Percentiles rank a stretch among this genome's conserved stretches.
phyloP scores from a whole-genome alignment of 2,113 vertebrate genomes.

The Anas platyrhynchos region DNA sequence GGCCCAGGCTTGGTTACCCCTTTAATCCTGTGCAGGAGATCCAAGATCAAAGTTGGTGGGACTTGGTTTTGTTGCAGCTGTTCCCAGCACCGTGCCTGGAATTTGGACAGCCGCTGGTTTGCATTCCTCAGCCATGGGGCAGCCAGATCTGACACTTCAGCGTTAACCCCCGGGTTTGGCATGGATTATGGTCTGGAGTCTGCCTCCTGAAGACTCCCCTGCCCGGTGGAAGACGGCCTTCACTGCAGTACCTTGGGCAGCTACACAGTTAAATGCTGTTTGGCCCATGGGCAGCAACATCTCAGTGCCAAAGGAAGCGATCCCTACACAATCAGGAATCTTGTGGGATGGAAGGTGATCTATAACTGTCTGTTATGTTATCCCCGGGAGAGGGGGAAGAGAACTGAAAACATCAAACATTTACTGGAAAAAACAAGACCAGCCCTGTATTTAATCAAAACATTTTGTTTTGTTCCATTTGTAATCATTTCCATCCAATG shows the following conservation, averaged over 20 bases:
- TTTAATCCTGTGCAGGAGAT: conserved; percentile 33
- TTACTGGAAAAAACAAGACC: conserved; percentile 53
- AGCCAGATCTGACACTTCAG: conserved; percentile 31
- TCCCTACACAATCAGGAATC: background rate
- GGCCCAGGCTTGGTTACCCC: conserved; percentile 20
- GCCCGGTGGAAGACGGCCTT: background rate
- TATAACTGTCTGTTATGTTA: background rate
- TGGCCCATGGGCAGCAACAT: background rate
- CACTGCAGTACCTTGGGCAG: background rate
- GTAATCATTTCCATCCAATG: conserved; percentile 58
- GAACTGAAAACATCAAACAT: conserved; percentile 37
- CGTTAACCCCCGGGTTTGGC: conserved; percentile 11
- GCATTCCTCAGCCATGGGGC: conserved; percentile 26
- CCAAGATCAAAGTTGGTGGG: conserved; percentile 56
- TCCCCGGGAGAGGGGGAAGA: background rate
- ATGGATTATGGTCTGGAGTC: background rate
- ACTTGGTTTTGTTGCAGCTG: background rate
- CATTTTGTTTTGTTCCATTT: conserved; percentile 48
- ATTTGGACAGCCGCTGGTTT: conserved; percentile 50
- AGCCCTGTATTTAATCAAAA: conserved; percentile 56
- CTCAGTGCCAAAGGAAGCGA: background rate
- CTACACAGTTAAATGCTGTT: background rate
- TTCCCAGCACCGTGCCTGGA: conserved; percentile 43
- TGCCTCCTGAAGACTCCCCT: conserved; percentile 1
- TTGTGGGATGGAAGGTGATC: background rate